phyloP scores from a whole-genome alignment of 2,113 vertebrate genomes.

The Pachypanchax playfairii region DNA sequence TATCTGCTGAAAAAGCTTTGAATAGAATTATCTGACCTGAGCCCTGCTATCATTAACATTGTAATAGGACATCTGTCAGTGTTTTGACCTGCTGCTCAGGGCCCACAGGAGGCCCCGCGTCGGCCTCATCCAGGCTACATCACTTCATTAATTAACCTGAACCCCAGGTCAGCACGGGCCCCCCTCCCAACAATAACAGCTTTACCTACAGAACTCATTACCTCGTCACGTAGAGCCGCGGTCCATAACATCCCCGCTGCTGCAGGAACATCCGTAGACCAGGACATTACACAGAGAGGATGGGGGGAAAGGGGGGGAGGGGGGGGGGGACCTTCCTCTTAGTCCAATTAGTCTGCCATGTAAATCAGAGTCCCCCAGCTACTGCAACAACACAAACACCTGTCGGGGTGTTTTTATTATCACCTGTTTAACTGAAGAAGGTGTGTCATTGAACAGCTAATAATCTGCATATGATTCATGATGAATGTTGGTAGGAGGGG shows the following conservation, averaged over 20 bases:
- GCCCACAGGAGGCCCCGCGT: conserved; percentile 59
- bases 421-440: conserved; percentile 58
- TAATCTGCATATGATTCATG: conserved; percentile 41
- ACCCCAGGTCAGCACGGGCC: conserved; percentile 64
- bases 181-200: conserved; percentile 13
- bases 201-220: conserved; percentile 59
- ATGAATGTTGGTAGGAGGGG: background rate
- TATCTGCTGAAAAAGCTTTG: conserved; percentile 74
- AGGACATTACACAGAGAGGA: conserved; percentile 26
- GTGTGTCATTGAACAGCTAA: conserved; percentile 49
- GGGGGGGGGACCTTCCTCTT: too few species aligned
- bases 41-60: conserved; percentile 77
- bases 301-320: too few species aligned
- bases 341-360: conserved; percentile 57
- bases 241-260: conserved; percentile 38
- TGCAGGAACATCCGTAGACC: conserved; percentile 25
- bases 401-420: conserved; percentile 58
- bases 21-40: conserved; percentile 73
- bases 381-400: conserved; percentile 56
- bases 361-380: conserved; percentile 55
- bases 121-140: conserved; percentile 64
- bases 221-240: background rate
- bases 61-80: conserved; percentile 82
- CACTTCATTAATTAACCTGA: conserved; percentile 85
- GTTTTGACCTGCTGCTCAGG: conserved; percentile 75